Evolutionary conservation across 2,113 vertebrate genomes (phyloP).

Genomic region (Calidris pugnax): DNA sequence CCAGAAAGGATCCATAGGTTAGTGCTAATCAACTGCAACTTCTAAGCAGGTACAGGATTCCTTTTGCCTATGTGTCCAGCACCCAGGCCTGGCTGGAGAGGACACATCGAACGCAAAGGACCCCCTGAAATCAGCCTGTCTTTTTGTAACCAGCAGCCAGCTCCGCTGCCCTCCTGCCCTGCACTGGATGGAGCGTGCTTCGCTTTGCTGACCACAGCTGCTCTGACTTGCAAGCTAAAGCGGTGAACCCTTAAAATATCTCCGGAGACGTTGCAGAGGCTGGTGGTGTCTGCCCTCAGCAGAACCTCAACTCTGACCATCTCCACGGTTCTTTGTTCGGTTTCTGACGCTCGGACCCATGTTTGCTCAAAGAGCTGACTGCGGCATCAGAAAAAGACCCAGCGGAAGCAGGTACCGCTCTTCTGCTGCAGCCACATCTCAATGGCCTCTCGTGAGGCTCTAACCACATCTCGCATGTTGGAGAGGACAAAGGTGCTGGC

Average conservation of each 20-base stretch:
- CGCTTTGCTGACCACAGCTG: conserved; percentile 17
- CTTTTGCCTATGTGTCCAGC: not conserved
- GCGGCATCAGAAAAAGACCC: not conserved
- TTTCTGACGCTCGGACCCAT: not conserved
- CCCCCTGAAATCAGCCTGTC: not conserved
- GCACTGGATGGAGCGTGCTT: not conserved
- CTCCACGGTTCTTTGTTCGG: not conserved
- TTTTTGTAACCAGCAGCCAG: not conserved
- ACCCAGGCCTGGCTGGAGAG: not conserved
- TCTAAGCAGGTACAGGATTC: not conserved
- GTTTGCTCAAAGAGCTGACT: not conserved
- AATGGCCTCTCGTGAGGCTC: not conserved
- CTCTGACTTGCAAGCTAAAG: not conserved
- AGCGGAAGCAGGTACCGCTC: not conserved
- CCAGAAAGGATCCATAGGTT: not conserved
- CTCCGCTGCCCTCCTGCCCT: not conserved
- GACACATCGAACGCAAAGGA: fast-evolving
- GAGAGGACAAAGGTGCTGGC: not conserved
- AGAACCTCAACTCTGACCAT: not conserved
- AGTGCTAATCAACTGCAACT: not conserved
- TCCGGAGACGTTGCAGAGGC: not conserved
- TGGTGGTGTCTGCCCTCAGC: not conserved
- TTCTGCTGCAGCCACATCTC: not conserved
- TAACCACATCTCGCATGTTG: conserved; percentile 6
- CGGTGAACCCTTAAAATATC: conserved; percentile 34